Conservation (phyloP, 2,888 invertebrate species). For the Parnassius mnemosyne region DNA sequence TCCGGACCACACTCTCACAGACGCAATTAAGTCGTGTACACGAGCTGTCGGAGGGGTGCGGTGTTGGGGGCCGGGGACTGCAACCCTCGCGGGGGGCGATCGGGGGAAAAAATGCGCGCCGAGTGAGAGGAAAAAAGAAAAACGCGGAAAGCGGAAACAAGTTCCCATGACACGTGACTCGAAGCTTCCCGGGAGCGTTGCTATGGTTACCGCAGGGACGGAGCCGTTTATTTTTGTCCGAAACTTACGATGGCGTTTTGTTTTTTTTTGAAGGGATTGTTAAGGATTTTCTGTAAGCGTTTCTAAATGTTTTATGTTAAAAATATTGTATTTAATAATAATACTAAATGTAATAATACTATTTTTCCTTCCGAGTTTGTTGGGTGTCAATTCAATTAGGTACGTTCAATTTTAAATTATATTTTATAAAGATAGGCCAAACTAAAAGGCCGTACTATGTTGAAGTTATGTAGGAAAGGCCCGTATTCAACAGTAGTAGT, state of each 20-base stretch:
- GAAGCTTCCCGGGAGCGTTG: slow-evolving; percentile 73
- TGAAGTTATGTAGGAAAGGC: too few species aligned
- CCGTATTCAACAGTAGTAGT: too few species aligned
- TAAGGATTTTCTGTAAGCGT: slow-evolving; percentile 11
- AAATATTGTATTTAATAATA: not conserved
- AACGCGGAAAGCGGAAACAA: slow-evolving; percentile 74
- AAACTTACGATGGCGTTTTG: slow-evolving; percentile 28
- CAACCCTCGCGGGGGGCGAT: slow-evolving; percentile 36
- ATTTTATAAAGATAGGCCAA: too few species aligned
- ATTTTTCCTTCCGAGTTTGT: too few species aligned
- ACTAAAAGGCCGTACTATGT: too few species aligned
- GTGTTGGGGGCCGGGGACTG: slow-evolving; percentile 31
- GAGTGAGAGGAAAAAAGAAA: slow-evolving; percentile 66
- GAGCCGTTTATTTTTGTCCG: slow-evolving; percentile 36
- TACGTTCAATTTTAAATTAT: too few species aligned
- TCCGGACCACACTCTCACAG: slow-evolving; percentile 80
- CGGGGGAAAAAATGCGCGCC: slow-evolving; percentile 67
- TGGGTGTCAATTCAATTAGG: too few species aligned
- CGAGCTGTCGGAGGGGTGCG: slow-evolving; percentile 57
- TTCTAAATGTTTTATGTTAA: slow-evolving; percentile 11
- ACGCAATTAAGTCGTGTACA: slow-evolving; percentile 80
- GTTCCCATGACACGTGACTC: slow-evolving; percentile 78
- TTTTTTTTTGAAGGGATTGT: slow-evolving; percentile 12
- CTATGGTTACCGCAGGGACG: slow-evolving; percentile 60
- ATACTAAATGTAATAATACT: too few species aligned